Evolutionary conservation across 2,797 vertebrate species (phyloP).

Genomic region (Periophthalmus magnuspinnatus): DNA sequence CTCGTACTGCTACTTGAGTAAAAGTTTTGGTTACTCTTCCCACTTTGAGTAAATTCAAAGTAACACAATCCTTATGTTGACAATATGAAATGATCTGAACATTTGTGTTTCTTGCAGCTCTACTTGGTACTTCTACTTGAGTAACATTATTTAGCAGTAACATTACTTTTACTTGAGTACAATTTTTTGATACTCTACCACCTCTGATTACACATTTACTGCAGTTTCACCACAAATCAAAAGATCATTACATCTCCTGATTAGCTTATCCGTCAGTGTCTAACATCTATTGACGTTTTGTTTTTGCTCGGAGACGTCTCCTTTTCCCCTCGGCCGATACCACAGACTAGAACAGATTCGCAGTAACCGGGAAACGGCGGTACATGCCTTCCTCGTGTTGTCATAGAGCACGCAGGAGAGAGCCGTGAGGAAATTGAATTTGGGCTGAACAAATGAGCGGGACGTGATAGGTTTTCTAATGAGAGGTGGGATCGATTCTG

Average conservation of each 20-base stretch:
- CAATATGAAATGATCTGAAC: too few species aligned
- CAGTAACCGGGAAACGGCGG: background rate
- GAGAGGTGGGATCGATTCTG: conserved; percentile 55
- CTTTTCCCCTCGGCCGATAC: conserved; percentile 1
- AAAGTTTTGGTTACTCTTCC: too few species aligned
- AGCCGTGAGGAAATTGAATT: conserved; percentile 50
- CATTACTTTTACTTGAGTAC: too few species aligned
- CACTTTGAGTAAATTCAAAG: too few species aligned
- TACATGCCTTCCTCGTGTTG: background rate
- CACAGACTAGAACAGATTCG: background rate
- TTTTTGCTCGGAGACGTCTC: background rate
- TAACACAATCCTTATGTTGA: too few species aligned
- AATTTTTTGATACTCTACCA: too few species aligned
- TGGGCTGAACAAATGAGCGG: conserved; percentile 35
- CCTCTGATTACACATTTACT: too few species aligned
- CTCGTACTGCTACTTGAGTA: too few species aligned
- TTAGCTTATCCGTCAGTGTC: background rate
- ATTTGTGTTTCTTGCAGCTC: too few species aligned
- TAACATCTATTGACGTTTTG: conserved; percentile 1
- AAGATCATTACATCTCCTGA: background rate
- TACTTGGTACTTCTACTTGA: too few species aligned
- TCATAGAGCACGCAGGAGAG: conserved; percentile 13
- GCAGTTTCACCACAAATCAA: background rate
- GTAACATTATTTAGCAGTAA: too few species aligned
- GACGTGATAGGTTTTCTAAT: conserved; percentile 41